Evolutionary conservation across 2,113 vertebrate species (phyloP).

Genomic region (Thalassarche chlororhynchos): DNA sequence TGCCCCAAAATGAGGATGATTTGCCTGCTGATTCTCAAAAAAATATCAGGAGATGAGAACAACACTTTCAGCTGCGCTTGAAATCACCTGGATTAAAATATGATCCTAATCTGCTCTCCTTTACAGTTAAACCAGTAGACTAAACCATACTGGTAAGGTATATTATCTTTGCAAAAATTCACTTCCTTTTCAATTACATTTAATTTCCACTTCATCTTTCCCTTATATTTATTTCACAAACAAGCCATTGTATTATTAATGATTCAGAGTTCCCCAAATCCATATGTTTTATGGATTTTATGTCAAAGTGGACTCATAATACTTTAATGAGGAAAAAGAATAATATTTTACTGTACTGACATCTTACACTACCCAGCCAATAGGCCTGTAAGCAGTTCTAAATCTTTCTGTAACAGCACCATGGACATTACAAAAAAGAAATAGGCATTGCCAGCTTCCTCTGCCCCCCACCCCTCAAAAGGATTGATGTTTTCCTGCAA

Average conservation of each 20-base stretch:
- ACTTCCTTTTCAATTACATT: conserved; percentile 30
- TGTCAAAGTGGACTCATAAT: conserved; percentile 42
- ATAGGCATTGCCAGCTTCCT: neutral
- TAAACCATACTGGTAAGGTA: neutral
- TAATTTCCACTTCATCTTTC: conserved; percentile 31
- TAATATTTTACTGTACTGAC: conserved; percentile 30
- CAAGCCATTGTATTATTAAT: conserved; percentile 35
- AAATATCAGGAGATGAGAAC: neutral
- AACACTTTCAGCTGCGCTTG: neutral
- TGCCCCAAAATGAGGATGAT: neutral
- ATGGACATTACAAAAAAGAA: conserved; percentile 24
- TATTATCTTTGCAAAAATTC: neutral
- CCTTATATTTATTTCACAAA: conserved; percentile 36
- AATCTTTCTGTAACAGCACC: neutral
- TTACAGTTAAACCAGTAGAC: neutral
- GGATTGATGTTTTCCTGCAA: neutral
- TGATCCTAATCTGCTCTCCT: neutral
- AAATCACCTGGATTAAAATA: neutral
- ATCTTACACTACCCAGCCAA: neutral
- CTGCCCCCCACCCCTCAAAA: neutral
- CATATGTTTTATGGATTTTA: conserved; percentile 50
- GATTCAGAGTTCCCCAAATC: conserved; percentile 14
- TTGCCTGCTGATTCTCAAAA: neutral
- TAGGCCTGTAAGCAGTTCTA: neutral
- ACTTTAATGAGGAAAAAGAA: conserved; percentile 54